A percentile compares a stretch with the other conserved stretches of the same genome.
These are phyloP conservation scores for Drosophila subpulchrella DNA, from an alignment of 1,140 invertebrate genomes.

Conservation along the genomic window DNA sequence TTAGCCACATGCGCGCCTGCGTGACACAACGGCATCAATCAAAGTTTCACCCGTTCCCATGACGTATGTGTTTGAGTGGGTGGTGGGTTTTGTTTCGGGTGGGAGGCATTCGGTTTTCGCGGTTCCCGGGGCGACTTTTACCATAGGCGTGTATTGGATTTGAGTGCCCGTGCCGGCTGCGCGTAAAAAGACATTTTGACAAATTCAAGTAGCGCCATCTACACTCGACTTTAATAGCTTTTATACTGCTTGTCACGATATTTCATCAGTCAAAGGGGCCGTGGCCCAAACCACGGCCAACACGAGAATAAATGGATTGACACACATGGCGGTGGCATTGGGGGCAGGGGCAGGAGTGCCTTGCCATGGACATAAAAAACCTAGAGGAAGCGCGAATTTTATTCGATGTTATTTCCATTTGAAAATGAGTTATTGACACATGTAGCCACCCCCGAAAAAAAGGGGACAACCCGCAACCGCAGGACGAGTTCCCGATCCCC, in stretches of 20 bases:
- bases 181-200: conserved; percentile 84
- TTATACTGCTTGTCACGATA: conserved; percentile 83
- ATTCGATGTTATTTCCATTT: conserved; percentile 82
- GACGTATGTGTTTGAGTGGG: conserved; percentile 32
- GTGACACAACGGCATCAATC: conserved; percentile 84
- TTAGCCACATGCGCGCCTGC: conserved; percentile 84
- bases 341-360: conserved; percentile 2
- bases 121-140: conserved; percentile 21
- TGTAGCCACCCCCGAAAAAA: conserved; percentile 63
- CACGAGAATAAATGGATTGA: conserved; percentile 47
- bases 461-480: conserved; percentile 34
- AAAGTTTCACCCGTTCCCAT: conserved; percentile 81
- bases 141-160: conserved; percentile 46
- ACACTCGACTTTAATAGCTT: conserved; percentile 82
- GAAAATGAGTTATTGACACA: conserved; percentile 80
- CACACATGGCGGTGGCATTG: conserved; percentile 58
- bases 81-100: background rate
- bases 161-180: conserved; percentile 35
- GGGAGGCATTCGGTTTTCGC: background rate
- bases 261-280: conserved; percentile 78
- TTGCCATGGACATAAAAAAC: background rate
- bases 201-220: conserved; percentile 84
- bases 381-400: conserved; percentile 71
- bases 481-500: conserved; percentile 26
- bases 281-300: conserved; percentile 31